Evolutionary conservation across 1,140 invertebrate species (phyloP), one percentile per base, ranked within the genome.

Genomic region (Zaprionus tsacasi): DNA sequence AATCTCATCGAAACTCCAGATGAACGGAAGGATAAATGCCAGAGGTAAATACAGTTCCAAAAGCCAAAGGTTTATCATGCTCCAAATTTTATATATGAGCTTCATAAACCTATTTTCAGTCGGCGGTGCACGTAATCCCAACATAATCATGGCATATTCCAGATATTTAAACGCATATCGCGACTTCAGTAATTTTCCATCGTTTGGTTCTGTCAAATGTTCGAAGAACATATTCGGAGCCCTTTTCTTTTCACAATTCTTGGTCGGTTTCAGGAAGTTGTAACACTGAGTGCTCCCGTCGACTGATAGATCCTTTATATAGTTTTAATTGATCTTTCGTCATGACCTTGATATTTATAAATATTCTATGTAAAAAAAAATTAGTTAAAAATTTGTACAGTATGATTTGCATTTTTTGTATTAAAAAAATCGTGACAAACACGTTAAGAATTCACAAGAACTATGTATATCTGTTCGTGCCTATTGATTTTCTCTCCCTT

Each of bases 11-110:
- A 80, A 36, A 6, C 70, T 65, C 30, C 15, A 40, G 3, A 73
- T 1, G n/a, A 52, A 77, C 12, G 33, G 56, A 11, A 76, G 45
- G 4, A 45, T 40, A 6, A 81, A 58, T 15, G 67, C 68, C 2
- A 77, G 21, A 0, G 78, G 78, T 5, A 81, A 6, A 30, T 69
- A 81, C 2, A 55, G n/a, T 33, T 40, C 38, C 1, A 65, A 27
- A 17, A 43, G 7, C 1, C 15, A 40, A 2, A 36, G 1, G n/a
- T 45, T n/a, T n/a, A 15, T 6, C 1, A 67, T 1, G 13, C 36
- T 33, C 52, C 52, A 56, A 1, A 65, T 10, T 17, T 33, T 13
- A n/a, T 40, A 43, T 7, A 48, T 10, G 7, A 45, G 0, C 5
- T 17, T 36, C 15, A 6, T 43, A 54, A n/a, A 12, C n/a, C 13